These are phyloP conservation scores for Rhineura floridana DNA, from an alignment of 2,113 vertebrate genomes.

Conservation along the genomic window DNA sequence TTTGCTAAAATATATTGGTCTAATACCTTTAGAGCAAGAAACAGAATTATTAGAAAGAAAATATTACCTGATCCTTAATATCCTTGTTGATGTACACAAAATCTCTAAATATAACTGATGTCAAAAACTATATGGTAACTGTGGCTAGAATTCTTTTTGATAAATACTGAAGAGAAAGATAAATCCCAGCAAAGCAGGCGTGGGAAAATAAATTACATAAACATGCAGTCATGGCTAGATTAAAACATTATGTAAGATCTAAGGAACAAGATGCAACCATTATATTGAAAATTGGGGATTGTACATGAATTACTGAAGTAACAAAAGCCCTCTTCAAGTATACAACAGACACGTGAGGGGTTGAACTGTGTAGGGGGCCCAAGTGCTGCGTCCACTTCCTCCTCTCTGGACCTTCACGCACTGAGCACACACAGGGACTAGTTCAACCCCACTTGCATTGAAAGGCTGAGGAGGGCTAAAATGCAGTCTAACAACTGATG, in stretches of 20 bases:
- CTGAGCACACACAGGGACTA: no score
- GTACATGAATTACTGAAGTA: neutral
- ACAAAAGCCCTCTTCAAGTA: neutral
- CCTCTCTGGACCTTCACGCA: no score
- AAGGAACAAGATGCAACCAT: neutral
- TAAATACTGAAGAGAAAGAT: neutral
- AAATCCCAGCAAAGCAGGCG: neutral
- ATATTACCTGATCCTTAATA: neutral
- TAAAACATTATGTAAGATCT: neutral
- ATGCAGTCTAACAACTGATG: no score
- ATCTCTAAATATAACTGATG: neutral
- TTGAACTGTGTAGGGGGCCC: no score
- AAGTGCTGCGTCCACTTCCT: no score
- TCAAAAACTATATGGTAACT: neutral
- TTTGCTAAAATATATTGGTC: neutral
- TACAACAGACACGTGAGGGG: no score
- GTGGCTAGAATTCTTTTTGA: neutral
- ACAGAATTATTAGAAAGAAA: neutral
- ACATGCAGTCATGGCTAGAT: neutral
- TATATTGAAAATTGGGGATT: neutral
- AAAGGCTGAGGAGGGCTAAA: no score
- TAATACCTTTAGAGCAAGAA: neutral
- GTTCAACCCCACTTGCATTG: no score
- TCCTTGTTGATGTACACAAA: neutral
- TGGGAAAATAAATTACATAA: neutral